Base-by-base conservation (phyloP, 2,113 vertebrate genomes). In the Craseonycteris thonglongyai region DNA sequence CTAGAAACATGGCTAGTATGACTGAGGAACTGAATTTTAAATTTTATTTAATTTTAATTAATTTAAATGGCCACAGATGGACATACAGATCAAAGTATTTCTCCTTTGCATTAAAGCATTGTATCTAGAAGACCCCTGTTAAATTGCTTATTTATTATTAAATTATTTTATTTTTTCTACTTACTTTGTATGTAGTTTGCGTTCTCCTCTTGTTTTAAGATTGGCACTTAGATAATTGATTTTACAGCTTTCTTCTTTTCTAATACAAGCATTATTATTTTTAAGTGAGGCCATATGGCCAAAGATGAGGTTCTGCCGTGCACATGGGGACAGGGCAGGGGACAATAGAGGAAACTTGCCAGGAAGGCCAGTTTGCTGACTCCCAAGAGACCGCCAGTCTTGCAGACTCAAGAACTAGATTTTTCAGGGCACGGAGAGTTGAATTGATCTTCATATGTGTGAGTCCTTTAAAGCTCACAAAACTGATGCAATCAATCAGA, bases 311-410 rank as follows among this genome's bases (percentile, higher is more conserved):
- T 84, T 95, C 92, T 96, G 94, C 84, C 85, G 91, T 86, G 38
- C 88, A 61, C 30, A 6, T 58, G 51, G 85, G 82, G 24, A 92
- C 54, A 82, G 54, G 58, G 71, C 33, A 93, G 10, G 24, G 56
- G 58, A 75, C 19, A 80, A 13, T 42, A 42, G 78, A 75, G 68
- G 93, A 86, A 65, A 66, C 42, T 47, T 90, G n/a, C 94, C 91
- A 96, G 89, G 38, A 94, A 94, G 86, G 49, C 68, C 93, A 97
- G 89, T 82, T 91, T 95, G 85, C 51, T 92, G 76, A 56, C 88
- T 95, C 88, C 81, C 88, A 58, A 28, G 66, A 91, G 93, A 40
- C 75, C 76, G 90, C 66, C 40, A 80, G 22, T 69, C 91, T 96
- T 88, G 3, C 35, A 88, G 85, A 85, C 83, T 35, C 35, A 90